Percentiles rank a stretch among this genome's conserved stretches.
phyloP scores from a whole-genome alignment of 2,797 vertebrate genomes.

The Falco peregrinus region DNA sequence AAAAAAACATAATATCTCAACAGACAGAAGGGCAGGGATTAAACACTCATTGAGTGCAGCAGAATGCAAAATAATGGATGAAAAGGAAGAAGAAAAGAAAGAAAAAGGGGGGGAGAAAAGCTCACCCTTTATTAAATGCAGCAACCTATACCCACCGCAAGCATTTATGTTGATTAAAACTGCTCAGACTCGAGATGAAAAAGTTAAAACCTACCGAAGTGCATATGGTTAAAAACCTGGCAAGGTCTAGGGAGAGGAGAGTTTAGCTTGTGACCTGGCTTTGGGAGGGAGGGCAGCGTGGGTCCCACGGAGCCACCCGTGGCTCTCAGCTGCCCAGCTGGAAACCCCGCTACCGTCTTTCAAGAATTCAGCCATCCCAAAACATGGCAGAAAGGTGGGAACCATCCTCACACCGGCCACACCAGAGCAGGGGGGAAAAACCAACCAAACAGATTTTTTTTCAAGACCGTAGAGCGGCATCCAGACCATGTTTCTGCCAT shows the following conservation, averaged over 20 bases:
- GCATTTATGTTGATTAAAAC: conserved; percentile 20
- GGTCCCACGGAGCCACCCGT: neutral
- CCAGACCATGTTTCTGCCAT: conserved; percentile 30
- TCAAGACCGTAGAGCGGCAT: neutral
- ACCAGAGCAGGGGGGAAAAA: neutral
- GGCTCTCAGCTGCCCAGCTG: neutral
- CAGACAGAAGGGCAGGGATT: conserved; percentile 81
- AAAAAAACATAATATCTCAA: conserved; percentile 81
- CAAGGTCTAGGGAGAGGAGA: neutral
- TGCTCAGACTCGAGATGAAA: neutral
- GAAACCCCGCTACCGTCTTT: neutral
- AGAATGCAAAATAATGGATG: conserved; percentile 67
- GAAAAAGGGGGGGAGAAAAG: neutral
- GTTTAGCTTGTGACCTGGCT: neutral
- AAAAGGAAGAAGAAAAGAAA: conserved; percentile 39
- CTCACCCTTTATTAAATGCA: conserved; percentile 22
- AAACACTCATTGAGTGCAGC: conserved; percentile 58
- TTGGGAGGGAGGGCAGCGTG: neutral
- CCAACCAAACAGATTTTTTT: conserved; percentile 3
- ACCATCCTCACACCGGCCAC: neutral
- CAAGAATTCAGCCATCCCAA: neutral
- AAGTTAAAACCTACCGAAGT: conserved; percentile 39
- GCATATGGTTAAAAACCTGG: neutral
- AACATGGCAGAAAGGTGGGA: conserved; percentile 50
- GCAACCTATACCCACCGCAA: neutral